Percentiles rank a stretch among this genome's conserved stretches.
These are phyloP conservation scores for Diachrysia chrysitis DNA, from an alignment of 2,888 invertebrate species.

Conservation along the genomic window DNA sequence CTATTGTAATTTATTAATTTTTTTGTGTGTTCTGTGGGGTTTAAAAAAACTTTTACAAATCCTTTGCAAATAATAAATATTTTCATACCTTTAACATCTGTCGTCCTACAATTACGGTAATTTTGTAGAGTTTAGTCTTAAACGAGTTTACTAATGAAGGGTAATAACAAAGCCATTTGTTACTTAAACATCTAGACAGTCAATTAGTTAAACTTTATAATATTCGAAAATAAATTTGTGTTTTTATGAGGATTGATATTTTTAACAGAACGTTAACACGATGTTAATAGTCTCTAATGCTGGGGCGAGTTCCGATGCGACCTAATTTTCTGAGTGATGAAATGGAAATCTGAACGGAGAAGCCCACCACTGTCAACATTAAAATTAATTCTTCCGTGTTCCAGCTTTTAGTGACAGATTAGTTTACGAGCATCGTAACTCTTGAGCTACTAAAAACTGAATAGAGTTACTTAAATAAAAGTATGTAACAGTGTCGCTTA, in stretches of 20 bases:
- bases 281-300: conserved; percentile 82
- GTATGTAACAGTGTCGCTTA: conserved; percentile 42
- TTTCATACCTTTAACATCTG: not conserved
- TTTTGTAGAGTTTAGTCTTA: not conserved
- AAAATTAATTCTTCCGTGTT: conserved; percentile 74
- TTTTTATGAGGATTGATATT: conserved; percentile 70
- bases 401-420: conserved; percentile 71
- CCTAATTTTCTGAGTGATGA: conserved; percentile 75
- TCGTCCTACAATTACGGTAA: not conserved
- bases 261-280: conserved; percentile 77
- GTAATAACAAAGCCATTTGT: conserved; percentile 50
- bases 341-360: conserved; percentile 69
- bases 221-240: conserved; percentile 58
- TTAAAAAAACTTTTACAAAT: not conserved
- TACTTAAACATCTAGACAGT: conserved; percentile 50
- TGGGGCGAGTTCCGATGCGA: conserved; percentile 69
- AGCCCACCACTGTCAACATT: conserved; percentile 67
- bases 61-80: not conserved
- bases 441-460: conserved; percentile 57
- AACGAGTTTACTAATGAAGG: conserved; percentile 26
- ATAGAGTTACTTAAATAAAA: conserved; percentile 61
- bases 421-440: conserved; percentile 72
- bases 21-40: too few relatives aligned
- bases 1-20: too few relatives aligned
- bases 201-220: conserved; percentile 63